phyloP scores from a whole-genome alignment of 2,797 vertebrate genomes.

The Toxotes lorentzi region DNA sequence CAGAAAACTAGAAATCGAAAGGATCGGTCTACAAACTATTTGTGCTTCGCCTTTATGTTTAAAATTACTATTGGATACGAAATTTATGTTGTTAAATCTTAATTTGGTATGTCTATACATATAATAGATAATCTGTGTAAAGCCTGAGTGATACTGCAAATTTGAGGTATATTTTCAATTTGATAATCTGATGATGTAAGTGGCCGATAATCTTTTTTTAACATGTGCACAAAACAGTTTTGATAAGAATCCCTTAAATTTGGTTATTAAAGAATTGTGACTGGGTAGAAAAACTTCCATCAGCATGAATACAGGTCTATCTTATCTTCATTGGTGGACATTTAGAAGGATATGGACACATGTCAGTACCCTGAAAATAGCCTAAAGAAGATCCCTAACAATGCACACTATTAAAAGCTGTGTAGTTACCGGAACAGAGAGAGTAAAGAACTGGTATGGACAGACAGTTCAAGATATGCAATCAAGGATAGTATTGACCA shows the following conservation, averaged over 20 bases:
- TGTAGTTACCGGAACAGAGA: constrained; percentile 8
- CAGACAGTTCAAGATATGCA: background rate
- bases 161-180: background rate
- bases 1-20: background rate
- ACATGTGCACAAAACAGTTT: background rate
- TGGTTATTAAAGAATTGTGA: background rate
- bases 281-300: no score
- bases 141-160: background rate
- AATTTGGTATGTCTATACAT: background rate
- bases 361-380: constrained; percentile 21
- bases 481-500: background rate
- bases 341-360: background rate
- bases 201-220: background rate
- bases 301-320: background rate
- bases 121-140: no score
- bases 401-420: constrained; percentile 39
- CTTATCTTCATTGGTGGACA: background rate
- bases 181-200: no score
- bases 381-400: constrained; percentile 10
- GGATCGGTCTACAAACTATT: background rate
- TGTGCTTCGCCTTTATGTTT: background rate
- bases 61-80: background rate
- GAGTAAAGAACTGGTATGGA: background rate
- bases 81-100: background rate
- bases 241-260: background rate